Evolutionary conservation across 2,113 vertebrate genomes (phyloP).

Genomic region (Mesocricetus auratus): DNA sequence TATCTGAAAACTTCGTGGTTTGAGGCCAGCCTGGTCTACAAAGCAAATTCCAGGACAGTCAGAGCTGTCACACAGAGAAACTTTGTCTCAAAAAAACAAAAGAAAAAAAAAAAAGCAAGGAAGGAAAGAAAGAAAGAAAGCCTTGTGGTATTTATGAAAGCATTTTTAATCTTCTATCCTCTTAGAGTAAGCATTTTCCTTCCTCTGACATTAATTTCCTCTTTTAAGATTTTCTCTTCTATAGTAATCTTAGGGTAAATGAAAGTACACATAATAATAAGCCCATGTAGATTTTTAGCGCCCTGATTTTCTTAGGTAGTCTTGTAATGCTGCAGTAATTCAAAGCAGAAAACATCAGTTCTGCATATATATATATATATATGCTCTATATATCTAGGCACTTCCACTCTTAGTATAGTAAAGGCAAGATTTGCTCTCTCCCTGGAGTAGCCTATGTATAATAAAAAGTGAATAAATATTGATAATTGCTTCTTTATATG

Average conservation of each 20-base stretch:
- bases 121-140: neutral
- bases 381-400: neutral
- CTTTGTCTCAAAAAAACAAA: neutral
- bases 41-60: neutral
- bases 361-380: neutral
- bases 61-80: neutral
- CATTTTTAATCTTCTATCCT: slow-evolving; percentile 46
- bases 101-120: no score
- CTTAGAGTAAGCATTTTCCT: slow-evolving; percentile 54
- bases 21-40: neutral
- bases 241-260: slow-evolving; percentile 60
- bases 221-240: slow-evolving; percentile 36
- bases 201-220: slow-evolving; percentile 59
- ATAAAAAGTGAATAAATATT: slow-evolving; percentile 35
- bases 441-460: neutral
- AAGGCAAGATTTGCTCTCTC: slow-evolving; percentile 17
- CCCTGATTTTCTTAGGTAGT: slow-evolving; percentile 24
- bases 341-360: slow-evolving; percentile 44
- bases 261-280: slow-evolving; percentile 48
- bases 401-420: neutral
- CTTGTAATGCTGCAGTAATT: slow-evolving; percentile 59
- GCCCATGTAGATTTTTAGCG: slow-evolving; percentile 53
- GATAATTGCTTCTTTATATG: slow-evolving; percentile 47
- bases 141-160: neutral
- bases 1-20: slow-evolving; percentile 18